These are phyloP conservation scores for Leptopterna dolabrata DNA, from an alignment of 2,888 invertebrate species.

Conservation along the genomic window DNA sequence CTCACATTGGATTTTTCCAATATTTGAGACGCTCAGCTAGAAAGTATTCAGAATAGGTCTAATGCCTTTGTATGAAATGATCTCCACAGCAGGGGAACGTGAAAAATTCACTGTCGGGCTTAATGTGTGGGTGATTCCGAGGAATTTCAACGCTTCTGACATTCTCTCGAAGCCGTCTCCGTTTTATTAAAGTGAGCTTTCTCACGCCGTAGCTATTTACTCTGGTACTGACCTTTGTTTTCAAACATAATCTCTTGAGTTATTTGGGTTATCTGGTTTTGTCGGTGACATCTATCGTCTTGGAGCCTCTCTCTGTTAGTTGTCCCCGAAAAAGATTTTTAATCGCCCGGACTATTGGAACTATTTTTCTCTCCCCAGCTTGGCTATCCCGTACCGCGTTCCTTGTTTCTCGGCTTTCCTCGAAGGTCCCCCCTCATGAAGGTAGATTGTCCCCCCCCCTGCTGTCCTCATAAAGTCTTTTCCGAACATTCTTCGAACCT, in stretches of 20 bases:
- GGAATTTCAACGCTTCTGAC: conserved; percentile 36
- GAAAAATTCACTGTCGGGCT: neutral
- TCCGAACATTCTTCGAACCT: conserved; percentile 33
- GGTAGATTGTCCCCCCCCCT: neutral
- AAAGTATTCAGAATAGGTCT: neutral
- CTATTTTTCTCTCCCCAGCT: conserved; percentile 34
- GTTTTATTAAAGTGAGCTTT: neutral
- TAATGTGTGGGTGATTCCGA: conserved; percentile 41
- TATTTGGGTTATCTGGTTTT: conserved; percentile 51
- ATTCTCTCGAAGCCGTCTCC: conserved; percentile 22
- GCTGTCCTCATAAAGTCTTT: conserved; percentile 53
- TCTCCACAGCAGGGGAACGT: neutral
- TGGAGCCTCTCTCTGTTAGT: neutral
- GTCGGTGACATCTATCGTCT: conserved; percentile 28
- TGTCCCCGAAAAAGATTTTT: conserved; percentile 41
- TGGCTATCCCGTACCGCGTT: conserved; percentile 11
- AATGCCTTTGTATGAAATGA: neutral
- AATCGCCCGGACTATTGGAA: conserved; percentile 39
- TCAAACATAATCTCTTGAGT: conserved; percentile 37
- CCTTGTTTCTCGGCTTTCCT: neutral
- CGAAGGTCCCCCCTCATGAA: neutral
- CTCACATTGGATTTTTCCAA: neutral
- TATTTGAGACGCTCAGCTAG: neutral
- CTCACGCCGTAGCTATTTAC: conserved; percentile 14
- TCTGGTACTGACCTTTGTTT: conserved; percentile 34